Conservation (phyloP, 2,888 invertebrate genomes). For the Xestia c-nigrum region DNA sequence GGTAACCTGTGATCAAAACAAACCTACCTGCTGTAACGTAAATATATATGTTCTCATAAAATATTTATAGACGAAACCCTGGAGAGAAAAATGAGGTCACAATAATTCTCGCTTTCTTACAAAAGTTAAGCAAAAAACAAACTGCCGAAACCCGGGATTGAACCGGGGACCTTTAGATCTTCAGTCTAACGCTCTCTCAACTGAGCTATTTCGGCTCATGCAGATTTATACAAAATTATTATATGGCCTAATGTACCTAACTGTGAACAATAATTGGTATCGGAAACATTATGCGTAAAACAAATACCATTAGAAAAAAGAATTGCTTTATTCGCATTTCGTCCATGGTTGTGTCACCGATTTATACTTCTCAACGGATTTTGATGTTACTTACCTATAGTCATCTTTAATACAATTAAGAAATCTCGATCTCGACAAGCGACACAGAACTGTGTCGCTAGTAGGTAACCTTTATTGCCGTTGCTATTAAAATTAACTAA, state of each 20-base stretch:
- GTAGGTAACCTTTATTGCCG: background rate
- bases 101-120: too few species aligned
- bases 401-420: background rate
- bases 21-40: background rate
- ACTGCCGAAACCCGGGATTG: slow-evolving; percentile 81
- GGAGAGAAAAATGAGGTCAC: too few species aligned
- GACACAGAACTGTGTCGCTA: background rate
- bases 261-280: background rate
- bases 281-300: background rate
- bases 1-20: background rate
- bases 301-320: background rate
- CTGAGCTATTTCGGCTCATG: slow-evolving; percentile 83
- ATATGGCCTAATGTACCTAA: background rate
- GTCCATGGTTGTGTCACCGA: background rate
- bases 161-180: slow-evolving; percentile 85
- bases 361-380: background rate
- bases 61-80: background rate
- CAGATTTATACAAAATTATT: fast-evolving
- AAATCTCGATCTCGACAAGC: background rate
- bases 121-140: slow-evolving; percentile 35
- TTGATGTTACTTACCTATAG: too few species aligned
- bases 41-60: background rate
- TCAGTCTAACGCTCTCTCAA: slow-evolving; percentile 86
- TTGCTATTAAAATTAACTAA: background rate
- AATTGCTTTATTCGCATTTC: background rate